Evolutionary conservation across 2,797 vertebrate genomes (phyloP).

Genomic region (Petrocephalus schoutedeni): DNA sequence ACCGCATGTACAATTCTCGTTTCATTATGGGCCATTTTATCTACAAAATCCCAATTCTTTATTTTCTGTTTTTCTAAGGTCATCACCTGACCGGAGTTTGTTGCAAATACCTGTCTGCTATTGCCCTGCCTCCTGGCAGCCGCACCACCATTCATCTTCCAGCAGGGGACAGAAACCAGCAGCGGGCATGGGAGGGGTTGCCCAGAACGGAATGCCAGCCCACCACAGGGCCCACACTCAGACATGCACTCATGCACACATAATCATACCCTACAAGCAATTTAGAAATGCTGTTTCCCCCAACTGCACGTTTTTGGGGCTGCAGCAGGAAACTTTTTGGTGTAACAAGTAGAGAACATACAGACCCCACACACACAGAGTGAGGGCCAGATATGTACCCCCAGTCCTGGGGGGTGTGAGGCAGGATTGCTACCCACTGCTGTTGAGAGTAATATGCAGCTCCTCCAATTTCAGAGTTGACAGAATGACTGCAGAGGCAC

Average conservation of each 20-base stretch:
- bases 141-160: not conserved
- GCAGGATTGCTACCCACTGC: not conserved
- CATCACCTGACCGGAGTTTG: not conserved
- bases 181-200: not conserved
- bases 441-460: not conserved
- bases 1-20: not conserved
- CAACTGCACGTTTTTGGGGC: not conserved
- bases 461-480: not conserved
- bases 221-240: not conserved
- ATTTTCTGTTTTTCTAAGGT: not conserved
- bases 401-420: not conserved
- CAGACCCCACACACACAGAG: not conserved
- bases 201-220: not conserved
- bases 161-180: not conserved
- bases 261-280: not conserved
- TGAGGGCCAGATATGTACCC: not conserved
- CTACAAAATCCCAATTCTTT: not conserved
- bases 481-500: not conserved
- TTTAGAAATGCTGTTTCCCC: not conserved
- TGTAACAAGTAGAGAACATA: not conserved
- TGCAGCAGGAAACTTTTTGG: not conserved
- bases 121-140: not conserved
- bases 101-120: not conserved
- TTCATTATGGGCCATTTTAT: not conserved
- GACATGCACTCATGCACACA: not conserved